Evolutionary conservation across 2,888 invertebrate species (phyloP).

Genomic region (Zaprionus bogoriensis): DNA sequence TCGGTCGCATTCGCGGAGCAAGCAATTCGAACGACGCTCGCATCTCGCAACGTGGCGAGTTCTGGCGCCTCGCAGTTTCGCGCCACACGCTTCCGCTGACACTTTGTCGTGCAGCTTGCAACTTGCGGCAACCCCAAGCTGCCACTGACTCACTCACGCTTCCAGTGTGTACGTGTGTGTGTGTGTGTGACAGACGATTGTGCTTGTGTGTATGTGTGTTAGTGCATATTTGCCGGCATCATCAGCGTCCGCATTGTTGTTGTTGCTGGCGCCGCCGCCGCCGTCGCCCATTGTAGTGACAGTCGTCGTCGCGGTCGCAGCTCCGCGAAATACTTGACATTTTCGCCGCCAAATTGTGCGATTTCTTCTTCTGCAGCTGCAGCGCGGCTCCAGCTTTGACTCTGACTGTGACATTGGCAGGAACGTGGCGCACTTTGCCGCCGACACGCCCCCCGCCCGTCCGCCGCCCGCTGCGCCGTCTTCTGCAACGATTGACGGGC

Average conservation of each 20-base stretch:
- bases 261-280: conserved; percentile 37
- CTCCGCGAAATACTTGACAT: conserved; percentile 72
- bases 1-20: conserved; percentile 51
- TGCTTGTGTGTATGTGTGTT: conserved; percentile 11
- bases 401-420: conserved; percentile 17
- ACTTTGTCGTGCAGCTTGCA: conserved; percentile 44
- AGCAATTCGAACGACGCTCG: not conserved
- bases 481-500: conserved; percentile 59
- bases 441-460: not conserved
- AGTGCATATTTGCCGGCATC: conserved; percentile 51
- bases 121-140: conserved; percentile 8
- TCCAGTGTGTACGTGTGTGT: conserved; percentile 4
- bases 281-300: conserved; percentile 49
- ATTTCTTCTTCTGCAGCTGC: conserved; percentile 56
- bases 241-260: conserved; percentile 1
- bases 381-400: not conserved
- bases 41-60: conserved; percentile 36
- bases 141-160: conserved; percentile 25
- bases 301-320: conserved; percentile 35
- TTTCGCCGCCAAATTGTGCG: conserved; percentile 78
- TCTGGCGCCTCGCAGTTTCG: conserved; percentile 37
- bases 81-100: conserved; percentile 35
- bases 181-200: not conserved
- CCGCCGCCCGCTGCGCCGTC: conserved; percentile 12
- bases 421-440: conserved; percentile 14